phyloP scores from a whole-genome alignment of 2,888 invertebrate species.

The Caenorhabditis macrosperma region DNA sequence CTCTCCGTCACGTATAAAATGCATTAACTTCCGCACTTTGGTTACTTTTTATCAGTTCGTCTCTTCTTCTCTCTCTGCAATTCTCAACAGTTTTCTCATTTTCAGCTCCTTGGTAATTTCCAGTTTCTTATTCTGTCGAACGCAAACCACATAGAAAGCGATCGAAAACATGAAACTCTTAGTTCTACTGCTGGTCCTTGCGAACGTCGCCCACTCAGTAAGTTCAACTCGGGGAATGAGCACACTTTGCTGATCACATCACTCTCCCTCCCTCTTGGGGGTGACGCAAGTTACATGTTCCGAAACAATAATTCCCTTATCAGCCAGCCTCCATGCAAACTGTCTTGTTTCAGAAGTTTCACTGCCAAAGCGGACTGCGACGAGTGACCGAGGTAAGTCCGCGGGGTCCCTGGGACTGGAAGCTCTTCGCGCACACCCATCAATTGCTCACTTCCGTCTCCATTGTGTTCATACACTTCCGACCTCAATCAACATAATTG shows the following conservation, averaged over 20 bases:
- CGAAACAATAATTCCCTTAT: constrained; percentile 43
- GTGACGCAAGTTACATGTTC: constrained; percentile 36
- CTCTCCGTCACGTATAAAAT: not conserved
- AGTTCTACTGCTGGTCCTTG: constrained; percentile 35
- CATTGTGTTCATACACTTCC: constrained; percentile 33
- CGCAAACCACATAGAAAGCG: constrained; percentile 32
- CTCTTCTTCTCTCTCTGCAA: not conserved
- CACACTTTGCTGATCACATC: constrained; percentile 7
- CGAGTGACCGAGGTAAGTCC: constrained; percentile 48
- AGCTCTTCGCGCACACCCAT: constrained; percentile 6
- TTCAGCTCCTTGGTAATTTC: constrained; percentile 46
- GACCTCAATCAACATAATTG: constrained; percentile 43
- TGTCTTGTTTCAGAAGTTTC: constrained; percentile 44
- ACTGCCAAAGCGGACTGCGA: constrained; percentile 44
- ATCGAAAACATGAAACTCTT: constrained; percentile 51
- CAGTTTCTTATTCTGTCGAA: constrained; percentile 44
- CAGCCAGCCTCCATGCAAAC: constrained; percentile 10
- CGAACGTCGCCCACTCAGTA: constrained; percentile 41
- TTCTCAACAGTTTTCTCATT: not conserved
- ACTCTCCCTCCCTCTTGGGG: not conserved
- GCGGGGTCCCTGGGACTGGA: not conserved
- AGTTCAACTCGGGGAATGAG: constrained; percentile 12
- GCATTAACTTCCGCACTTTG: constrained; percentile 19
- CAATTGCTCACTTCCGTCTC: constrained; percentile 52
- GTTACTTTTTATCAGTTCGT: constrained; percentile 33